Evolutionary conservation across 2,888 invertebrate genomes (phyloP), one percentile per base, ranked within the genome.

Genomic region (Phalangium opilio): DNA sequence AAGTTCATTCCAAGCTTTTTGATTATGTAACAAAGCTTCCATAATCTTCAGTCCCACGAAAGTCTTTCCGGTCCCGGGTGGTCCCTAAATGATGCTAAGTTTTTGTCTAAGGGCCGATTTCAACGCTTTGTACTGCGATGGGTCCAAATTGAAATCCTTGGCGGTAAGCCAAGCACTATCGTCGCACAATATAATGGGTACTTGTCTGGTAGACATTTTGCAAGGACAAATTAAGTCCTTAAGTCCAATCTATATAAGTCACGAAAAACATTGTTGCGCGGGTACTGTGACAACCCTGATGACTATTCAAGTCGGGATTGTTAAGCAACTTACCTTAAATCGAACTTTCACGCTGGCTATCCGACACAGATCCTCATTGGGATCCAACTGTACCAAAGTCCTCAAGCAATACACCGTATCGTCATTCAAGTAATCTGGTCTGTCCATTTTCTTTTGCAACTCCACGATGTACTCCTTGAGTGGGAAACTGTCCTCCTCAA

Each of bases 31-130:
- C n/a, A n/a, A n/a, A n/a, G n/a, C n/a, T n/a, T n/a, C n/a, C n/a
- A 80, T 77, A 17, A 89, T 75, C 71, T 81, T 78, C 27, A 83
- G 67, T 0, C 85, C 85, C 50, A 86, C 64, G 62, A 73, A 81
- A 0, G 86, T 85, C 70, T 86, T 87, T 0, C 86, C 87, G 0
- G 86, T 86, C 2, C 87, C 87, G 0, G 87, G 86, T 0, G 86
- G 86, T 0, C 87, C 67, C 56, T 67, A 67, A 39, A 67, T 64
- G n/a, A 66, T 42, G n/a, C n/a, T n/a, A 54, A 86, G 76, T 65
- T 84, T 79, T 59, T 74, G 70, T 0, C 75, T 77, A 2, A 87
- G 60, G 0, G 82, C 81, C 33, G 75, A 71, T 55, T 73, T 70
- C 58, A 76, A 77, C 0, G 86, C 85, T 34, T 64, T 61, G 50